Percentiles rank a stretch among this genome's conserved stretches.
phyloP scores from a whole-genome alignment of 2,888 invertebrate genomes.

The Antheraea assamensis region DNA sequence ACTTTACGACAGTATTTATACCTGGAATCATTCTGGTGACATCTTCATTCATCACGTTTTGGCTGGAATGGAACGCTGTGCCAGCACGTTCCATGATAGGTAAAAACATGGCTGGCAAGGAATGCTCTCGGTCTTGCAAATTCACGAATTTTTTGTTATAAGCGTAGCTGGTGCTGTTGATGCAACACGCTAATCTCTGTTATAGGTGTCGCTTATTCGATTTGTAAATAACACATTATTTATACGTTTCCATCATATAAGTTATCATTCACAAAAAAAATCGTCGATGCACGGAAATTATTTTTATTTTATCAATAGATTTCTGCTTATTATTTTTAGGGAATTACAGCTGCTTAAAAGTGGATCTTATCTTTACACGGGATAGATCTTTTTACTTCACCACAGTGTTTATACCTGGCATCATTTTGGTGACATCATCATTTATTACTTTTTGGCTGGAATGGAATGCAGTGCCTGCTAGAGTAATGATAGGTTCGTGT shows the following conservation, averaged over 20 bases:
- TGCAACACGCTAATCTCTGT: conserved; percentile 70
- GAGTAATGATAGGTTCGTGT: conserved; percentile 96
- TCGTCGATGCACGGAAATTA: conserved; percentile 42
- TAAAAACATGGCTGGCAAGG: conserved; percentile 77
- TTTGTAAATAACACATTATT: conserved; percentile 48
- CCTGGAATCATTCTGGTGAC: conserved; percentile 95
- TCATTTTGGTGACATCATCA: conserved; percentile 97
- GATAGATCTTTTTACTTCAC: conserved; percentile 98
- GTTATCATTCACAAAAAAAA: background rate
- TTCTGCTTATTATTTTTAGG: conserved; percentile 85
- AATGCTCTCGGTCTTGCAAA: conserved; percentile 69
- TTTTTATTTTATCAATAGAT: conserved; percentile 63
- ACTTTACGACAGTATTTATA: conserved; percentile 95
- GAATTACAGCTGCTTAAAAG: conserved; percentile 97
- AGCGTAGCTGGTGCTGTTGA: conserved; percentile 72
- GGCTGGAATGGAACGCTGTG: conserved; percentile 95
- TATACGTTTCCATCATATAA: conserved; percentile 37
- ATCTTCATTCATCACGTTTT: conserved; percentile 93
- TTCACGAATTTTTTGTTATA: conserved; percentile 60
- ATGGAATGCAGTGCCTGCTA: conserved; percentile 98
- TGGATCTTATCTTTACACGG: conserved; percentile 96
- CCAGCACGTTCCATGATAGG: conserved; percentile 95
- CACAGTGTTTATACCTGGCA: conserved; percentile 97
- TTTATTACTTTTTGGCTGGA: conserved; percentile 99
- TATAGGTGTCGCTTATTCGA: conserved; percentile 62